Evolutionary conservation across 2,797 vertebrate genomes (phyloP), one percentile per base, ranked within the genome.

Genomic region (Mormyrops boulengeri): DNA sequence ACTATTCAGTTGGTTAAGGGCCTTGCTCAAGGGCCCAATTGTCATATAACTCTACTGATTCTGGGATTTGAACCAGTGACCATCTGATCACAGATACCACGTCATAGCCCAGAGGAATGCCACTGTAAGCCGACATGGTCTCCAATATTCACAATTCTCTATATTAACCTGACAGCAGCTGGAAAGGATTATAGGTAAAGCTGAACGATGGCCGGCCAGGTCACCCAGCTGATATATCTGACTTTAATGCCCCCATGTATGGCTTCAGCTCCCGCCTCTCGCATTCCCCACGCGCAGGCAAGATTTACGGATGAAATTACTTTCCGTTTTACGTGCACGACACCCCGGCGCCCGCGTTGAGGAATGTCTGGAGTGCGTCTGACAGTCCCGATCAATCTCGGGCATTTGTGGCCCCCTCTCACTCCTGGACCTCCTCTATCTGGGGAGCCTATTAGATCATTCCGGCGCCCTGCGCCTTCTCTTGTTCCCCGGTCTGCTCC

Each of bases 281-380:
- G 26, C 1, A n/a, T 87, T 77, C 66, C 52, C 60, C 34, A 12
- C 22, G 34, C 5, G 17, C 89, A 55, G 88, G 90, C 66, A 82
- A 91, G 91, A 93, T 93, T 90, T 91, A 92, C 89, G 26, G 86
- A 60, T 52, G 89, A 91, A 90, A 91, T 91, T 89, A 90, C 47
- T 89, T 88, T 89, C 34, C 89, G 89, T 92, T 94, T 91, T 91
- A 91, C 91, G 90, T 90, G 41, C 84, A 5, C 9, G 14, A 89
- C 89, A 88, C 90, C 90, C 90, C 92, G 91, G 89, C 55, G 87
- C 91, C 90, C 92, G 92, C 93, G 93, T 93, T 92, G 93, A 93
- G 89, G 91, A 85, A 89, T 69, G 84, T 66, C 38, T 53, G 90
- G 90, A 89, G 73, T 93, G 91, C 92, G 91, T 91, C 93, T 92